These are phyloP conservation scores for Salmo trutta DNA, from an alignment of 2,797 vertebrate species.

Conservation along the genomic window DNA sequence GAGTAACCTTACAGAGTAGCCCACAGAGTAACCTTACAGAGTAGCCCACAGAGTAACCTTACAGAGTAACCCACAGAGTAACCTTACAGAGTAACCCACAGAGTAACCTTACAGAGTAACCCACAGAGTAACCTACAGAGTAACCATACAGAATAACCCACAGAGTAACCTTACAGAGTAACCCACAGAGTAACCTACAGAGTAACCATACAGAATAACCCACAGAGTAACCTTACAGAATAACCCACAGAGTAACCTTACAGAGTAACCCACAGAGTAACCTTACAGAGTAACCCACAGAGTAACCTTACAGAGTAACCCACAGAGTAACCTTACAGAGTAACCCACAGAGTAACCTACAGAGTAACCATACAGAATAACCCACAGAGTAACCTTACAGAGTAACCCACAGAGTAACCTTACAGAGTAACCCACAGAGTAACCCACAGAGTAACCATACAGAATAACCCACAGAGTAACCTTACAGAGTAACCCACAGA, in stretches of 20 bases:
- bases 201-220: background rate
- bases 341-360: too few species aligned
- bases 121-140: too few species aligned
- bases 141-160: background rate
- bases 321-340: too few species aligned
- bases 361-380: too few species aligned
- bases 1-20: background rate
- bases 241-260: too few species aligned
- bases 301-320: background rate
- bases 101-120: too few species aligned
- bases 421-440: slow-evolving; percentile 8
- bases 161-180: background rate
- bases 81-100: too few species aligned
- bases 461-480: background rate
- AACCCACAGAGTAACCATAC: background rate
- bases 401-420: too few species aligned
- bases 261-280: background rate
- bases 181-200: background rate
- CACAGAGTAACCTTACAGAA: background rate
- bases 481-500: background rate
- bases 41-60: background rate
- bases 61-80: too few species aligned
- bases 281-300: background rate
- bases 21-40: background rate
- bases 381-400: background rate